phyloP scores from a whole-genome alignment of 2,797 vertebrate species.

The Echiichthys vipera region DNA sequence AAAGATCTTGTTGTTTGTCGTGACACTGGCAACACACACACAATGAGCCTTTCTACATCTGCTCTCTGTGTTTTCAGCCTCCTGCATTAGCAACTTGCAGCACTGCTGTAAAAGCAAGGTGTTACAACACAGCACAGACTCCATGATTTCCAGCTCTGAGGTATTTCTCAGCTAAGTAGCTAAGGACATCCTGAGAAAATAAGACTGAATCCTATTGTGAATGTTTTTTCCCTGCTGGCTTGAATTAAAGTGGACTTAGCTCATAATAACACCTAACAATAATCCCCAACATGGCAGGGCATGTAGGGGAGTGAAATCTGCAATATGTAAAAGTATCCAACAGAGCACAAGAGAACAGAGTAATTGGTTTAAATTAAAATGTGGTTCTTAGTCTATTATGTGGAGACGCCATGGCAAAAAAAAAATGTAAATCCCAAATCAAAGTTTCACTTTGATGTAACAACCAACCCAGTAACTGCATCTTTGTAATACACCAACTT shows the following conservation, averaged over 20 bases:
- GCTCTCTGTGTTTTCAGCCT: slow-evolving; percentile 37
- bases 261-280: slow-evolving; percentile 55
- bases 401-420: not conserved
- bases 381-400: not conserved
- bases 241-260: slow-evolving; percentile 66
- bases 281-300: slow-evolving; percentile 26
- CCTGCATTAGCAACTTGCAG: slow-evolving; percentile 22
- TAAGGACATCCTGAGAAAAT: slow-evolving; percentile 59
- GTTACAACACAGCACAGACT: slow-evolving; percentile 43
- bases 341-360: slow-evolving; percentile 21
- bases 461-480: not conserved
- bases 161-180: slow-evolving; percentile 62
- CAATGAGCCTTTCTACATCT: slow-evolving; percentile 77
- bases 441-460: slow-evolving; percentile 39
- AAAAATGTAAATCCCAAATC: slow-evolving; percentile 5
- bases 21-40: slow-evolving; percentile 60
- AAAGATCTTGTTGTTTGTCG: slow-evolving; percentile 78
- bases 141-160: slow-evolving; percentile 38
- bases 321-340: slow-evolving; percentile 21
- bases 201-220: slow-evolving; percentile 57
- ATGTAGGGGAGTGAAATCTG: slow-evolving; percentile 15
- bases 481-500: not conserved
- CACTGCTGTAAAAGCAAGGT: slow-evolving; percentile 23
- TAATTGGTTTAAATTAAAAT: slow-evolving; percentile 13
- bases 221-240: slow-evolving; percentile 52